Evolutionary conservation across 1,140 invertebrate genomes (phyloP).

Genomic region (Brachionus koreanus): DNA sequence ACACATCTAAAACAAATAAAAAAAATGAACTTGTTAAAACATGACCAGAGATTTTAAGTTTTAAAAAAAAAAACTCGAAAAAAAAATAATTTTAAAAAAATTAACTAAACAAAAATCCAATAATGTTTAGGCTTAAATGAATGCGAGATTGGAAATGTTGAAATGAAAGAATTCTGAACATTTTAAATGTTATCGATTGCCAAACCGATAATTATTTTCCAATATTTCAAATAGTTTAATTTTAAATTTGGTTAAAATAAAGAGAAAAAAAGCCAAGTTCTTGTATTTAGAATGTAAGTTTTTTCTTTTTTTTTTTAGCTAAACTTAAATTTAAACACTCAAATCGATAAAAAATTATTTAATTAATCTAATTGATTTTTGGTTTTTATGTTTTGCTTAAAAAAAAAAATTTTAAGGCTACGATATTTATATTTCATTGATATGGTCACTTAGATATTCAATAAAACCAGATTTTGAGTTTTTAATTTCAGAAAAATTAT

Average conservation of each 20-base stretch:
- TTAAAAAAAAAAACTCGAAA: background rate
- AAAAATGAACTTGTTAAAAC: background rate
- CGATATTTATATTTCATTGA: no score
- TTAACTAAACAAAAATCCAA: background rate
- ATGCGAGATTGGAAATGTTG: background rate
- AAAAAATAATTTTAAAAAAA: background rate
- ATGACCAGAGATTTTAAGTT: background rate
- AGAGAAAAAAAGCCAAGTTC: background rate
- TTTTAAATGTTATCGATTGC: background rate
- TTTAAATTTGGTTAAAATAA: background rate
- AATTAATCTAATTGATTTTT: no score
- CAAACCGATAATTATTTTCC: background rate
- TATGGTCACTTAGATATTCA: no score
- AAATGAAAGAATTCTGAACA: constrained; percentile 1
- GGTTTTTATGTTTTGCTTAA: no score
- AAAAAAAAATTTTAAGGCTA: no score
- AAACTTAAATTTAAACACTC: no score
- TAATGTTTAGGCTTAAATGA: background rate
- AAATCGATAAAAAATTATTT: no score
- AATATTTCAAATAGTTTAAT: background rate
- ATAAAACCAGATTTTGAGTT: no score
- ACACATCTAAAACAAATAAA: constrained; percentile 36
- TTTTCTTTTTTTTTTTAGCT: background rate
- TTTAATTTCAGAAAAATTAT: no score
- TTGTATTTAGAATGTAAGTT: background rate